A percentile compares a stretch with the other conserved stretches of the same genome.
phyloP scores from a whole-genome alignment of 53 echinoderm and acorn worm genomes.

The Crossaster papposus region DNA sequence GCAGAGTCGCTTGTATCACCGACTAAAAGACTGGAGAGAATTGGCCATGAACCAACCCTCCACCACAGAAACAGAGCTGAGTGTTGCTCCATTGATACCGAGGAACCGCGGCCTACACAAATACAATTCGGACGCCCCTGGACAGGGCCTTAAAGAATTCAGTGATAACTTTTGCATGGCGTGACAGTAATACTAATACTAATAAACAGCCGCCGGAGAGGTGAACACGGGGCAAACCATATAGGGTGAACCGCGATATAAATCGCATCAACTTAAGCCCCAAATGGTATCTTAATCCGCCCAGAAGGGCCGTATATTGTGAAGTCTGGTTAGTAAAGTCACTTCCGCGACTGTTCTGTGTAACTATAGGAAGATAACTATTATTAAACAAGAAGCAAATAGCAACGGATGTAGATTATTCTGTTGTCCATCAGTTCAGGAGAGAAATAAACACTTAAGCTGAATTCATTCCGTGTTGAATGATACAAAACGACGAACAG shows the following conservation, averaged over 20 bases:
- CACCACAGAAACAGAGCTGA: background rate
- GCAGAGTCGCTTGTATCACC: no score
- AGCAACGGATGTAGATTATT: no score
- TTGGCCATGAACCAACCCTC: background rate
- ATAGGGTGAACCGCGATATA: background rate
- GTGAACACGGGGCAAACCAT: background rate
- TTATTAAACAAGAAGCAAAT: no score
- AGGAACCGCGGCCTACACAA: background rate
- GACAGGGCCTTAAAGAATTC: background rate
- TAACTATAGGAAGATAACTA: background rate
- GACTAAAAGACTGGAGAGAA: background rate
- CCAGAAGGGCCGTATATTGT: background rate
- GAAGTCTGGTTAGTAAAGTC: background rate
- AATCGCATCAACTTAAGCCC: conserved; percentile 14
- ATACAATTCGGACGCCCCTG: background rate
- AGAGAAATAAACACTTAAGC: no score
- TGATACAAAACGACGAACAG: no score
- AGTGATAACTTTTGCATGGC: background rate
- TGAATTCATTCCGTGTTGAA: no score
- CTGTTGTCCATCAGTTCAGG: no score
- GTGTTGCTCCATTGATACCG: background rate
- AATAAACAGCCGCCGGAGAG: conserved; percentile 15
- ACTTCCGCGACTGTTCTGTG: background rate
- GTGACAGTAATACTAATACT: background rate
- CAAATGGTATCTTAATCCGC: conserved; percentile 24